Evolutionary conservation across 2,797 vertebrate species (phyloP).

Genomic region (Heteromormyrus szaboi): DNA sequence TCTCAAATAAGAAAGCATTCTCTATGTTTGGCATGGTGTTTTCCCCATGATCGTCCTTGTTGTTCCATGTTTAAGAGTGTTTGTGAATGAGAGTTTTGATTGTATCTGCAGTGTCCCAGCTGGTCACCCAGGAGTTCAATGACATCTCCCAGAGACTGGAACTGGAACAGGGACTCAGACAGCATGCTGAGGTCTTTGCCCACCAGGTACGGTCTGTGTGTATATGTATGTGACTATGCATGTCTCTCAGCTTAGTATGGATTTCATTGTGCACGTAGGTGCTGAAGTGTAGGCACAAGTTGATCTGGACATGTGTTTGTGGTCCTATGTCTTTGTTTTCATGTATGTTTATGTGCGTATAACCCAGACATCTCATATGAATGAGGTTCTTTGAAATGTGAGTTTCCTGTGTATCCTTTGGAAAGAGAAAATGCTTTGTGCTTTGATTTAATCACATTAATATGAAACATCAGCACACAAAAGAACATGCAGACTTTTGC

Average conservation of each 20-base stretch:
- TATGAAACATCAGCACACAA: not conserved
- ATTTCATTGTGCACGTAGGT: not conserved
- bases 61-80: not conserved
- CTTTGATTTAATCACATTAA: not conserved
- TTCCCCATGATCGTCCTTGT: not conserved
- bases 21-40: not conserved
- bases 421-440: not conserved
- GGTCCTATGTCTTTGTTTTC: not conserved
- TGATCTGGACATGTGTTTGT: not conserved
- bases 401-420: not conserved
- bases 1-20: not conserved
- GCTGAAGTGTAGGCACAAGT: not conserved
- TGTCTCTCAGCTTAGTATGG: not conserved
- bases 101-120: constrained; percentile 56
- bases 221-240: not conserved
- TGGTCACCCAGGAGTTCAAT: constrained; percentile 64
- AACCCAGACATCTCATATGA: not conserved
- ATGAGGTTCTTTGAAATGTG: not conserved
- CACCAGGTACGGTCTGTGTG: constrained; percentile 58
- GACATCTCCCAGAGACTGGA: constrained; percentile 65
- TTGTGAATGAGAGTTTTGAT: not conserved
- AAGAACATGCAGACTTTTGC: not conserved
- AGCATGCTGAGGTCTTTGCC: constrained; percentile 66
- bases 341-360: not conserved
- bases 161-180: constrained; percentile 67